phyloP scores from a whole-genome alignment of 1,140 invertebrate species.

The Anagrus nilaparvatae region DNA sequence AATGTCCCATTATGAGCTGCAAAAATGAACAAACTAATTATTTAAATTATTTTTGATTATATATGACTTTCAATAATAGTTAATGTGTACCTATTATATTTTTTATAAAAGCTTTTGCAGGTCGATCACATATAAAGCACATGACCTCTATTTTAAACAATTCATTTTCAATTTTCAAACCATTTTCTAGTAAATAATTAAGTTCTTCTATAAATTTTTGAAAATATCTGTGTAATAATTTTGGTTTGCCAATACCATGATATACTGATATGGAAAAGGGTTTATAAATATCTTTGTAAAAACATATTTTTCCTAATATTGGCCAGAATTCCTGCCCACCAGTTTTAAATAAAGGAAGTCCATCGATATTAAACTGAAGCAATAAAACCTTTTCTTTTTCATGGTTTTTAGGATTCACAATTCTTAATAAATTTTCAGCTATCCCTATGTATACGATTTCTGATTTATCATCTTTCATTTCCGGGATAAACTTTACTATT shows the following conservation, averaged over 20 bases:
- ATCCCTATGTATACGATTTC: slow-evolving; percentile 17
- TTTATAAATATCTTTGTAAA: neutral
- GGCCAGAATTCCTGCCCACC: slow-evolving; percentile 13
- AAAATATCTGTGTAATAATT: slow-evolving; percentile 11
- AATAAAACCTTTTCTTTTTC: neutral
- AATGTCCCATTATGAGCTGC: slow-evolving; percentile 11
- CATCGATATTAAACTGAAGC: slow-evolving; percentile 10
- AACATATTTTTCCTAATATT: slow-evolving; percentile 12
- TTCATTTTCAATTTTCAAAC: slow-evolving; percentile 7
- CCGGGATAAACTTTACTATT: no score
- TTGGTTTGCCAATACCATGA: slow-evolving; percentile 12
- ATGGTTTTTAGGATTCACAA: slow-evolving; percentile 1
- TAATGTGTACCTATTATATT: slow-evolving; percentile 6
- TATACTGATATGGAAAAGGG: slow-evolving; percentile 18
- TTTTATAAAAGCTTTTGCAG: slow-evolving; percentile 13
- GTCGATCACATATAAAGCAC: slow-evolving; percentile 16
- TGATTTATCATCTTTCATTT: no score
- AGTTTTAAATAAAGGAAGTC: slow-evolving; percentile 12
- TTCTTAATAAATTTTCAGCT: slow-evolving; percentile 2
- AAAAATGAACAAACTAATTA: no score
- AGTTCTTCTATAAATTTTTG: slow-evolving; percentile 16
- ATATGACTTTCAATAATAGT: no score
- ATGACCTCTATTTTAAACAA: slow-evolving; percentile 9
- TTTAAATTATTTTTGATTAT: no score
- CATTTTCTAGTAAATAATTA: slow-evolving; percentile 10